These are phyloP conservation scores for Sebastolobus altivelis DNA, from an alignment of 2,797 vertebrate genomes.

Conservation along the genomic window DNA sequence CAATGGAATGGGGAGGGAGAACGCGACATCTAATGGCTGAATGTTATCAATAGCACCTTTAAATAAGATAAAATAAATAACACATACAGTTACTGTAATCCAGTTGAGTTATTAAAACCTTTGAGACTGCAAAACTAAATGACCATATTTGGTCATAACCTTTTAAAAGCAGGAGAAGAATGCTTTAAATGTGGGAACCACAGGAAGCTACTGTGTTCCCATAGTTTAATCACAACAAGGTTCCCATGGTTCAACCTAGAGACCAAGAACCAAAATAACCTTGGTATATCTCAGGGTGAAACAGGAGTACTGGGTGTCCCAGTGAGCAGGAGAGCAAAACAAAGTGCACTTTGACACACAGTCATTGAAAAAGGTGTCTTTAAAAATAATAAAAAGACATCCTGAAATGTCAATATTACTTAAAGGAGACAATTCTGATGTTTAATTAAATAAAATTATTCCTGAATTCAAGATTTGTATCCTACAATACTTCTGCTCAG, in stretches of 20 bases:
- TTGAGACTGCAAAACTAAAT: background rate
- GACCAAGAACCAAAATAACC: constrained; percentile 69
- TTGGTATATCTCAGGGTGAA: constrained; percentile 50
- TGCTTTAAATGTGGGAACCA: constrained; percentile 29
- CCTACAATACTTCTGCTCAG: constrained; percentile 3
- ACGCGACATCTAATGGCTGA: no score
- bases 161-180: constrained; percentile 34
- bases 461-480: background rate
- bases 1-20: no score
- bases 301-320: constrained; percentile 40
- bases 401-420: background rate
- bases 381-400: constrained; percentile 4
- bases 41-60: no score
- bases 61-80: background rate
- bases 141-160: constrained; percentile 22
- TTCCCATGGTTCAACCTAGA: constrained; percentile 46
- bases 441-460: background rate
- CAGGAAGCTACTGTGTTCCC: constrained; percentile 3
- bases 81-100: background rate
- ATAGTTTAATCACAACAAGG: constrained; percentile 42
- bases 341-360: constrained; percentile 9
- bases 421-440: background rate
- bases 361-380: background rate
- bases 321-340: background rate
- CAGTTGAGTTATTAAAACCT: background rate